Evolutionary conservation across 2,113 vertebrate genomes (phyloP).

Genomic region (Blennius ocellaris): DNA sequence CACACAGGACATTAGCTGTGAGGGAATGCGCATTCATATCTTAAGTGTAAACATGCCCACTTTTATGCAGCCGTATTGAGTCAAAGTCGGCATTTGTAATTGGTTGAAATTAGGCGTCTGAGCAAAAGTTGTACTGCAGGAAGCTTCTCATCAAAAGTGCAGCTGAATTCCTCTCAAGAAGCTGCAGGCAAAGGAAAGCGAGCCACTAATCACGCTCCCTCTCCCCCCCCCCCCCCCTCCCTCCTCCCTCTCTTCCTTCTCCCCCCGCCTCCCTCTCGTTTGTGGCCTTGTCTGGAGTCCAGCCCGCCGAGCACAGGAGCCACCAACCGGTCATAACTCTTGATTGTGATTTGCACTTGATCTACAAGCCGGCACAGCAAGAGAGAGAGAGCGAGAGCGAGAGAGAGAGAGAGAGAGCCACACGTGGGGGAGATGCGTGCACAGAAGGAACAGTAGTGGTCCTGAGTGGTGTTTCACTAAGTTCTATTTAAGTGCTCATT

Average conservation of each 20-base stretch:
- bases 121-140: background rate
- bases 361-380: constrained; percentile 11
- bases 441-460: constrained; percentile 5
- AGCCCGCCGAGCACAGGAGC: constrained; percentile 50
- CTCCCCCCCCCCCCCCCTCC: constrained; percentile 16
- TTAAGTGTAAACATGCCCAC: constrained; percentile 4
- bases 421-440: constrained; percentile 8
- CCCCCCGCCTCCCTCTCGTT: constrained; percentile 19
- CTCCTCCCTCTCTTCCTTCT: constrained; percentile 6
- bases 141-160: constrained; percentile 41
- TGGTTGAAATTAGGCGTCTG: background rate
- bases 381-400: no score
- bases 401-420: no score
- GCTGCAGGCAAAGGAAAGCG: constrained; percentile 48
- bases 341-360: constrained; percentile 50
- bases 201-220: constrained; percentile 56
- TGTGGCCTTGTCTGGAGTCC: constrained; percentile 44
- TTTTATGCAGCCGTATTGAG: background rate
- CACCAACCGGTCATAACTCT: constrained; percentile 53
- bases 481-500: constrained; percentile 36
- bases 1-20: background rate
- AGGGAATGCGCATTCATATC: constrained; percentile 11
- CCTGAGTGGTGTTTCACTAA: background rate
- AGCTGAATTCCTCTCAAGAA: constrained; percentile 48
- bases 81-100: constrained; percentile 8